Base-by-base conservation (phyloP, 1,140 invertebrate genomes). In the Aleiodes sp. region DNA sequence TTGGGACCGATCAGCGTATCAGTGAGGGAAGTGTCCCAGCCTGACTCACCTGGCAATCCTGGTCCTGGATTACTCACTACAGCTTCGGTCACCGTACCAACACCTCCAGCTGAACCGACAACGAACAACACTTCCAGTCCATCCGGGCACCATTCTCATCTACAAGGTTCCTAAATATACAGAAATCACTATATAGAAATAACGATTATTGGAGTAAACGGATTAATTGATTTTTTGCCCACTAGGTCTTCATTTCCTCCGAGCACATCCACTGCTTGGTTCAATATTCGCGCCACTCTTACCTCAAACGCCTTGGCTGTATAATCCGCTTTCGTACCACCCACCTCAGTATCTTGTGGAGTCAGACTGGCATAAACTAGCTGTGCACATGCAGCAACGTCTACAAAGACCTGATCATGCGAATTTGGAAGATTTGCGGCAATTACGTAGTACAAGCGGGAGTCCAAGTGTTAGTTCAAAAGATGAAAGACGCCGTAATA, bases 251-350 rank as follows among this genome's bases (percentile, higher is more conserved):
- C 82, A 86, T 73, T 77, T 85, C 60, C 73, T 85, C 52, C 79
- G 83, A 62, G 83, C 85, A 1, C 82, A 81, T 68, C 83, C 85
- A 1, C 70, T 85, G 4, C 85, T 86, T 29, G 83, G 83, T 2
- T 86, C 85, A 64, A 84, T 86, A 77, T 85, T 86, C 57, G 85
- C 83, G 0, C 85, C 85, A 7, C 70, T 86, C 19, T 65, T 86
- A 31, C 85, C 85, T 2, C 83, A 83, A 33, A 83, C 82, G 1
- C 84, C 82, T 0, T 86, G 84, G 84, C 72, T 86, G 4, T 84
- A 84, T 70, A 85, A 85, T 39, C 84, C 84, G 0, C 71, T 86
- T 10, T 68, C 72, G 8, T 86, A 85, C 46, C 82, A 83, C 39
- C 81, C 80, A 28, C 84, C 84, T 46, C 84, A 85, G 43, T 86